phyloP scores from a whole-genome alignment of 2,797 vertebrate species.

The Carduelis carduelis region DNA sequence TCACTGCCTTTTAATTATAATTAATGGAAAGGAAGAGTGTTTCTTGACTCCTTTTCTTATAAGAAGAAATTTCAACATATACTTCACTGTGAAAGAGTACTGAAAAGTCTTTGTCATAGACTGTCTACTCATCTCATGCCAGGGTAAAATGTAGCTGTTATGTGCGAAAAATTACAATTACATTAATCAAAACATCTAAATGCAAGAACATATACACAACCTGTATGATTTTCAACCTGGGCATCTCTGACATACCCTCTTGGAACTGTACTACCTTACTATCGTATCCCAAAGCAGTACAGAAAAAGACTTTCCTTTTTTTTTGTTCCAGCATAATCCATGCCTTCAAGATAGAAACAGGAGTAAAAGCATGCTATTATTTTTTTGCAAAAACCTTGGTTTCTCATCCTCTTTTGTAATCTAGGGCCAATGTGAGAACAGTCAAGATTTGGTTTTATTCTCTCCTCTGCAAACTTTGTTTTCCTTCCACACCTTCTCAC shows the following conservation, averaged over 20 bases:
- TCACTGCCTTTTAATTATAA: background rate
- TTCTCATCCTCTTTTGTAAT: background rate
- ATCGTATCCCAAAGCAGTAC: accelerated
- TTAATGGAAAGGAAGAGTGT: background rate
- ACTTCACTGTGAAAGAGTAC: background rate
- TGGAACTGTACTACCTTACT: background rate
- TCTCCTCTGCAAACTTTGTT: background rate
- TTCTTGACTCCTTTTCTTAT: background rate
- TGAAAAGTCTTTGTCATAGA: background rate
- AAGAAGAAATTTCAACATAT: background rate
- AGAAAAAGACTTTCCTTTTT: background rate
- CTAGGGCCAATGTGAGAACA: accelerated
- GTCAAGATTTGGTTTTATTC: background rate
- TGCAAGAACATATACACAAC: background rate
- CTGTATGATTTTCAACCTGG: background rate
- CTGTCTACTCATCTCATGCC: background rate
- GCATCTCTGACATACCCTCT: background rate
- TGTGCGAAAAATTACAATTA: background rate
- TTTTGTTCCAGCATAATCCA: background rate
- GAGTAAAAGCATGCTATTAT: background rate
- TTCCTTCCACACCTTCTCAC: background rate
- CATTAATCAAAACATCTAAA: background rate
- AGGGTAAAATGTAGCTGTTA: background rate
- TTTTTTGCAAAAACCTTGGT: background rate
- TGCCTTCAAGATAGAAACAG: background rate